Conservation (phyloP, 2,888 invertebrate species). For the Himalopsyche japonica region DNA sequence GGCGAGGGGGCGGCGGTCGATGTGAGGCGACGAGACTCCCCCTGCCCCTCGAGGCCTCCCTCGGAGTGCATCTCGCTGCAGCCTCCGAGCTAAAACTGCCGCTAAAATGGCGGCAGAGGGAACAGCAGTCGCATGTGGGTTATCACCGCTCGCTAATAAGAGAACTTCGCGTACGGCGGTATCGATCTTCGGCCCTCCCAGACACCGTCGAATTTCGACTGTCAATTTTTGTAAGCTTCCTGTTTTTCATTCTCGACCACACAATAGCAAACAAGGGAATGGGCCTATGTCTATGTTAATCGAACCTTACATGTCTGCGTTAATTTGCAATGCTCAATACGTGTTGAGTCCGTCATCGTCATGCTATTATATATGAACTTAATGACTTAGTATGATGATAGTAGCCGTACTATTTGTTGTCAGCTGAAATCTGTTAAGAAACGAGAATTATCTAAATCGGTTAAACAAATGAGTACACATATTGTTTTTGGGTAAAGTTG, state of each 20-base stretch:
- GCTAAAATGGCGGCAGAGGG: constrained; percentile 23
- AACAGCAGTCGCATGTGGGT: constrained; percentile 13
- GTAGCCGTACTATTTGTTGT: too few relatives aligned
- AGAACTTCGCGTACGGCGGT: neutral
- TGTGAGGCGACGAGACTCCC: constrained; percentile 1
- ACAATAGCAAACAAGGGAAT: too few relatives aligned
- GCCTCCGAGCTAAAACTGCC: neutral
- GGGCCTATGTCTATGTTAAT: too few relatives aligned
- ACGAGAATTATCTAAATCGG: too few relatives aligned
- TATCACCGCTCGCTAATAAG: constrained; percentile 6
- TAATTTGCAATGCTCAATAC: too few relatives aligned
- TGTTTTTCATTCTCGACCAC: neutral
- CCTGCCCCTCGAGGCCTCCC: neutral
- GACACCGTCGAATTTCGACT: neutral
- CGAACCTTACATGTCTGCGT: too few relatives aligned
- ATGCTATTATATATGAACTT: too few relatives aligned
- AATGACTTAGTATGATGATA: too few relatives aligned
- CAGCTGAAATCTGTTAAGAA: too few relatives aligned
- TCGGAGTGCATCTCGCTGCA: constrained; percentile 4
- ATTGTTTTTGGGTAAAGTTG: too few relatives aligned
- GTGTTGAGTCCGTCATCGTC: too few relatives aligned
- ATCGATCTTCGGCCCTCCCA: neutral
- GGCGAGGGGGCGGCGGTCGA: neutral
- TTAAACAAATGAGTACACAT: too few relatives aligned
- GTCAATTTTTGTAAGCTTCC: neutral